Conservation (phyloP, 2,888 invertebrate genomes). For the Tryphoninae sp. region DNA sequence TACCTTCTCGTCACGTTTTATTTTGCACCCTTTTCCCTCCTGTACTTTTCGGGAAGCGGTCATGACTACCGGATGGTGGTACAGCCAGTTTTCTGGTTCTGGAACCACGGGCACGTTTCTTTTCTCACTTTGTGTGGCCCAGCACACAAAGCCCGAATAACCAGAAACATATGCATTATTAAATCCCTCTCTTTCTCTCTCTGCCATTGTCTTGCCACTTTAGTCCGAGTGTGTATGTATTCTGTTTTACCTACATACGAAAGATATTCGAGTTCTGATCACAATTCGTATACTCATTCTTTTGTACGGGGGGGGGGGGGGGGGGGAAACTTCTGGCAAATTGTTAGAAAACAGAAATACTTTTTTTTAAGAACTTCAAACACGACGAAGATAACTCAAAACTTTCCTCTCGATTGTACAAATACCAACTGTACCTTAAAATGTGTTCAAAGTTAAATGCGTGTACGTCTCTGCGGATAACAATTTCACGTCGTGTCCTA, state of each 20-base stretch:
- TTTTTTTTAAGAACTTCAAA: background rate
- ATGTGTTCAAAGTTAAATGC: background rate
- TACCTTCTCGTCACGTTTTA: slow-evolving; percentile 31
- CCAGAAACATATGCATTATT: slow-evolving; percentile 30
- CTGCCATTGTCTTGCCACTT: background rate
- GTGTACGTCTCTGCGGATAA: background rate
- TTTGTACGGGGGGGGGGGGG: background rate
- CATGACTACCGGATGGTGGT: slow-evolving; percentile 37
- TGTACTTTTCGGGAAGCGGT: slow-evolving; percentile 31
- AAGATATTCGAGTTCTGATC: background rate
- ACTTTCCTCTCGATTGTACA: background rate
- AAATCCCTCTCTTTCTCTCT: slow-evolving; percentile 15
- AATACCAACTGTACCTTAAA: background rate
- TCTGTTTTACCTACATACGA: background rate
- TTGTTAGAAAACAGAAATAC: background rate
- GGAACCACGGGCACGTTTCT: slow-evolving; percentile 31
- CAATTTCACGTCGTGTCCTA: background rate
- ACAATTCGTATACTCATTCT: background rate
- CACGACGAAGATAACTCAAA: background rate
- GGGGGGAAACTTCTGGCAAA: background rate
- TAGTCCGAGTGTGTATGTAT: background rate
- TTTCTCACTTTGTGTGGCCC: slow-evolving; percentile 3
- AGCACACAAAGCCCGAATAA: background rate
- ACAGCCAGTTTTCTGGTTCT: slow-evolving; percentile 43
- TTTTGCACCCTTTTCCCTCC: slow-evolving; percentile 8